Conservation (phyloP, 2,797 vertebrate species). For the Florisuga fusca region DNA sequence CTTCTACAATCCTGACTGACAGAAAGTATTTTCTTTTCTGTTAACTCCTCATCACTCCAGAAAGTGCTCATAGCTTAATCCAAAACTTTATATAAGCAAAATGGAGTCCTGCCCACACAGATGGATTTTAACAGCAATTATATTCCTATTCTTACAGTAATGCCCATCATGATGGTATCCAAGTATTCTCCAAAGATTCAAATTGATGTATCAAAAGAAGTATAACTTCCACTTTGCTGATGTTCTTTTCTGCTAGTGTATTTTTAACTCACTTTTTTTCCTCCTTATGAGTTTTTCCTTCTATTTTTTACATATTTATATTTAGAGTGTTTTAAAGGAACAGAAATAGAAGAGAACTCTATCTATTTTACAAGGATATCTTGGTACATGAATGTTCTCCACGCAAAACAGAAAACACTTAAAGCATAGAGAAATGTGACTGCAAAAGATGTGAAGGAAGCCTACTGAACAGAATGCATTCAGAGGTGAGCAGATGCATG, state of each 20-base stretch:
- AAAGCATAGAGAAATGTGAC: neutral
- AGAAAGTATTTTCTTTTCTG: neutral
- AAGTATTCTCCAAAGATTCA: constrained; percentile 19
- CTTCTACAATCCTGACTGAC: neutral
- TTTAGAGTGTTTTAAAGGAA: constrained; percentile 48
- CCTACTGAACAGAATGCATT: constrained; percentile 1
- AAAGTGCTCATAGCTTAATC: neutral
- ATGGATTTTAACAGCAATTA: neutral
- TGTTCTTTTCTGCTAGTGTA: neutral
- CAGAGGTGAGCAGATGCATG: neutral
- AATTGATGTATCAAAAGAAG: neutral
- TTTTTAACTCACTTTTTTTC: constrained; percentile 26
- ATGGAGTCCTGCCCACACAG: neutral
- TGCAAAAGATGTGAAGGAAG: constrained; percentile 22
- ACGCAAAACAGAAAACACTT: constrained; percentile 21
- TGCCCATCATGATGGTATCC: neutral
- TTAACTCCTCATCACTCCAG: neutral
- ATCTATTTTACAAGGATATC: constrained; percentile 35
- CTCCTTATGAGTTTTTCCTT: constrained; percentile 1
- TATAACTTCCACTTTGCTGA: neutral
- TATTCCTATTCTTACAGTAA: neutral
- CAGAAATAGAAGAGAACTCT: constrained; percentile 32
- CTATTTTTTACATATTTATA: constrained; percentile 24
- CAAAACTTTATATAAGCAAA: neutral
- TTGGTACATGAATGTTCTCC: constrained; percentile 31